phyloP scores from a whole-genome alignment of 92 coral and sea anemone genomes.

The Bergia sp. region DNA sequence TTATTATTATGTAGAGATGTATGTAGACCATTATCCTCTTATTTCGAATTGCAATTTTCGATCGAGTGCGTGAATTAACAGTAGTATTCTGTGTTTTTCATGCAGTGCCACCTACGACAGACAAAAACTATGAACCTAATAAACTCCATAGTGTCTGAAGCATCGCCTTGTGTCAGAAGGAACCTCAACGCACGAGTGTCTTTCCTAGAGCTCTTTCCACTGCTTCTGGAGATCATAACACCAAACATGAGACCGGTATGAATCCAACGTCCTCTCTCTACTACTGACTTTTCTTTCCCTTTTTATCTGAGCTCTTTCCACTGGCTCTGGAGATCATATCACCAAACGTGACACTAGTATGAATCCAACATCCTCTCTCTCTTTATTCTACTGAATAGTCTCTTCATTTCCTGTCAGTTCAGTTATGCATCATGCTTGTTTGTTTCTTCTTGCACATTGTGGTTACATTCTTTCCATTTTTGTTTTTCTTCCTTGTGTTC shows the following conservation, averaged over 20 bases:
- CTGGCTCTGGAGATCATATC: slow-evolving; percentile 80
- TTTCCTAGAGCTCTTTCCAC: slow-evolving; percentile 81
- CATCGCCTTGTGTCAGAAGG: slow-evolving; percentile 78
- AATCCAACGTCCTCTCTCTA: background rate
- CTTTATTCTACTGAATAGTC: no score
- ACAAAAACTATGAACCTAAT: slow-evolving; percentile 74
- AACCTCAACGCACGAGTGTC: slow-evolving; percentile 67
- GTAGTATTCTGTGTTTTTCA: background rate
- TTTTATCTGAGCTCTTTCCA: slow-evolving; percentile 68
- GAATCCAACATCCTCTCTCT: no score
- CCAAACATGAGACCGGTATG: slow-evolving; percentile 93
- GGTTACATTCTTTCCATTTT: no score
- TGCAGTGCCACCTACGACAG: slow-evolving; percentile 73
- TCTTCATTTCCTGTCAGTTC: no score
- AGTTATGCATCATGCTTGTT: no score
- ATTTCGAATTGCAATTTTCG: no score
- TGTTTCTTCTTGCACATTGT: no score
- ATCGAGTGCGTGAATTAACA: background rate
- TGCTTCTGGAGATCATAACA: slow-evolving; percentile 80
- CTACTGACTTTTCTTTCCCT: background rate
- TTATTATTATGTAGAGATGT: no score
- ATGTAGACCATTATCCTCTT: background rate
- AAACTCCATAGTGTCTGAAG: slow-evolving; percentile 71
- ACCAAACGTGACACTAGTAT: slow-evolving; percentile 91
- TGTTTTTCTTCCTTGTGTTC: no score